Base-by-base conservation (phyloP, 2,888 invertebrate genomes). In the Zaprionus lineosus region DNA sequence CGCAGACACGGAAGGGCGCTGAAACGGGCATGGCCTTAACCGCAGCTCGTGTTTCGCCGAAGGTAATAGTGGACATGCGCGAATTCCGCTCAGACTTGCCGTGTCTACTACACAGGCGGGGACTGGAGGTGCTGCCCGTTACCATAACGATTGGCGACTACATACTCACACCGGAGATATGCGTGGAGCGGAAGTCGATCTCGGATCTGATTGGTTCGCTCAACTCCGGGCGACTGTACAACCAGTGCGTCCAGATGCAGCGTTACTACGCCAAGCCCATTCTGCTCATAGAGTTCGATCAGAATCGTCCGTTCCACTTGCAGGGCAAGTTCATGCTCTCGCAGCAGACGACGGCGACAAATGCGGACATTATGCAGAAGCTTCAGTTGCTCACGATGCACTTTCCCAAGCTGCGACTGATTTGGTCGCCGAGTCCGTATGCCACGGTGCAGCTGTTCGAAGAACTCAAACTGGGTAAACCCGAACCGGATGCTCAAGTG, bases 61-160 rank as follows among this genome's bases (percentile, higher is more conserved):
- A 92, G 76, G 91, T 96, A 16, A 93, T 99, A 70, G 98, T 99
- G 8, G 99, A 99, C 89, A 97, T 98, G 95, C 92, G 99, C 74
- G 99, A 99, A 91, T 99, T 99, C 89, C 93, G 98, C 28, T 98
- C 98, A 50, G 98, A 99, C 89, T 91, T 99, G 41, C 99, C 99
- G 0, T 95, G 97, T 1, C 91, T 99, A 39, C 93, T 99, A 55
- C 98, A 99, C 88, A 95, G 95, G 86, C 93, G 97, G 48, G 98
- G 98, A 4, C 95, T 99, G 57, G 96, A 97, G 86, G 95, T 99
- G 44, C 94, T 97, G 73, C 97, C 97, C 0, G 91, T 96, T 1
- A 97, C 96, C n/a, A 92, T 97, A 36, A 92, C 94, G 83, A 94
- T 99, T 57, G 99, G 99, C 0, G 99, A 99, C 91, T 99, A 99